Evolutionary conservation across 1,140 invertebrate genomes (phyloP), one percentile per base, ranked within the genome.

Genomic region (Drosophila ercepeae): DNA sequence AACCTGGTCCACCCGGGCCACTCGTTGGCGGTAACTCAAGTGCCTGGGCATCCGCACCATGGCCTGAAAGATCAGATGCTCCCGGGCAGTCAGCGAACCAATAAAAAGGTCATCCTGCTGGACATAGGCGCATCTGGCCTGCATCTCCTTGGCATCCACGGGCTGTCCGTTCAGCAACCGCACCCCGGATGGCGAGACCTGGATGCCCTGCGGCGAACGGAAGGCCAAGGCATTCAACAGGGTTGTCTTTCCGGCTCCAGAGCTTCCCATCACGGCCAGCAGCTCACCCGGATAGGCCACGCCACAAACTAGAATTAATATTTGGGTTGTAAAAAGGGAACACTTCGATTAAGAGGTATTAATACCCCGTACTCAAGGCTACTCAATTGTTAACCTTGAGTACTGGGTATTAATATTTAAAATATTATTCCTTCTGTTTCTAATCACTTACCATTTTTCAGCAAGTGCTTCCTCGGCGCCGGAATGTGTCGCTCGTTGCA

Each of bases 51-150:
- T 99, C 53, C 98, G 93, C 4, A 99, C 95, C 86, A 97, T 92
- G 6, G 98, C 97, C 95, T 97, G 96, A 89, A 98, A 98, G 8
- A 95, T 93, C 3, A 99, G 93, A 92, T 99, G 97, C 86, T 99
- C 98, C 53, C 93, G 93, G 2, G 98, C 97, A 0, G 97, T 98
- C n/a, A 99, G 92, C 0, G 96, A 97, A 0, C 96, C 97, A 59
- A 98, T 96, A 90, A 99, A 99, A n/a, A 98, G 91, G 91, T 98
- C 97, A 69, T 97, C 95, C 91, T 99, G 98, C 91, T 99, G 98
- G 0, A 99, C 97, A 82, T 99, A 99, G 0, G 97, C 98, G 45
- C 96, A 97, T 9, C 97, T 92, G 4, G 95, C 94, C 11, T 95
- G 94, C 52, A 98, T 92, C 2, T 94, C 93, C 45, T 94, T 94